Evolutionary conservation across 2,888 invertebrate genomes (phyloP).

Genomic region (Hydrotaea diabolus): DNA sequence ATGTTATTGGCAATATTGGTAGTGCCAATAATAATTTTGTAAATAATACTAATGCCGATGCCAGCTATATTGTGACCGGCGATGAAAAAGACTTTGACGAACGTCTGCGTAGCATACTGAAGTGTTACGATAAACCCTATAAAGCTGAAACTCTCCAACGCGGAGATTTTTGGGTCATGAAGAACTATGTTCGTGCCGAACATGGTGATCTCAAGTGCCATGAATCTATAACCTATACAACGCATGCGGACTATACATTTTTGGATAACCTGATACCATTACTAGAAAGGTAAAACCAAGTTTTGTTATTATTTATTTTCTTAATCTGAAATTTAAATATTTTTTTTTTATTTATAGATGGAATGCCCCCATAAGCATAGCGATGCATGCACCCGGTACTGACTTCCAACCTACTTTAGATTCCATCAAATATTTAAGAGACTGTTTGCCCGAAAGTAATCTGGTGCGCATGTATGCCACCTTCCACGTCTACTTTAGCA

Average conservation of each 20-base stretch:
- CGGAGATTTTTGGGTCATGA: slow-evolving; percentile 93
- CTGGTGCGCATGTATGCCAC: slow-evolving; percentile 90
- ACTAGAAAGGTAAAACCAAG: slow-evolving; percentile 84
- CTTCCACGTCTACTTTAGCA: slow-evolving; percentile 94
- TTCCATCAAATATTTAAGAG: slow-evolving; percentile 90
- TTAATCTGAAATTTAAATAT: background rate
- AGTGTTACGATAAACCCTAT: slow-evolving; percentile 85
- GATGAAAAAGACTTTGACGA: slow-evolving; percentile 80
- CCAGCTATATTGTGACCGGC: slow-evolving; percentile 75
- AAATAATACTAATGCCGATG: slow-evolving; percentile 77
- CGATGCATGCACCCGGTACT: slow-evolving; percentile 92
- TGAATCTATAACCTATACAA: slow-evolving; percentile 94
- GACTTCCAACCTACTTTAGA: slow-evolving; percentile 90
- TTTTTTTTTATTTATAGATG: slow-evolving; percentile 82
- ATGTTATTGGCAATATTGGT: slow-evolving; percentile 73
- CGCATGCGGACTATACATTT: slow-evolving; percentile 95
- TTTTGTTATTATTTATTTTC: background rate
- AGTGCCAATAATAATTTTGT: slow-evolving; percentile 67
- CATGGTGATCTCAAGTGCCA: slow-evolving; percentile 87
- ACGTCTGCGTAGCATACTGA: slow-evolving; percentile 80
- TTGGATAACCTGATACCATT: slow-evolving; percentile 93
- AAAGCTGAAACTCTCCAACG: slow-evolving; percentile 85
- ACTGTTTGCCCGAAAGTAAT: slow-evolving; percentile 86
- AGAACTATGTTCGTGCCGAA: slow-evolving; percentile 91
- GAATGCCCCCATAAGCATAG: slow-evolving; percentile 93